Conservation (phyloP, 2,797 vertebrate species). For the Adrianichthys oophorus region DNA sequence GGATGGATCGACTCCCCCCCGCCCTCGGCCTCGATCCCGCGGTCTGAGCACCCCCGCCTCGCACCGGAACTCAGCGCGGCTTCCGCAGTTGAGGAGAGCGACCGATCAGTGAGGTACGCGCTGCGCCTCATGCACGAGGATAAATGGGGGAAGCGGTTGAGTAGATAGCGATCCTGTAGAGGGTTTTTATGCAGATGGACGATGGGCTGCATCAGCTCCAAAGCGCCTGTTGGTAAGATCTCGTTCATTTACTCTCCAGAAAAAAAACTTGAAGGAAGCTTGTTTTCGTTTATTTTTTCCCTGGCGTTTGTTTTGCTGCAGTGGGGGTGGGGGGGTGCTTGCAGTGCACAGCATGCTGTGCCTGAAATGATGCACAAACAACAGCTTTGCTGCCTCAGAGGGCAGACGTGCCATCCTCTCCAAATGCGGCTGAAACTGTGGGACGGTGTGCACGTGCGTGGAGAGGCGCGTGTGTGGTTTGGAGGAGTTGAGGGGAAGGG, state of each 20-base stretch:
- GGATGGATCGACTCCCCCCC: slow-evolving; percentile 57
- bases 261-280: slow-evolving; percentile 42
- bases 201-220: slow-evolving; percentile 86
- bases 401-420: neutral
- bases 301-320: slow-evolving; percentile 56
- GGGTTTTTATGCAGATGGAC: slow-evolving; percentile 62
- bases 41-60: slow-evolving; percentile 53
- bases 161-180: slow-evolving; percentile 33
- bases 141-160: slow-evolving; percentile 19
- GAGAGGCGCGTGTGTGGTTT: slow-evolving; percentile 1
- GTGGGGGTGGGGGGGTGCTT: slow-evolving; percentile 37
- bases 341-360: slow-evolving; percentile 50
- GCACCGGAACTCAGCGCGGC: slow-evolving; percentile 56
- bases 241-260: slow-evolving; percentile 37
- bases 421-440: neutral
- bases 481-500: slow-evolving; percentile 23
- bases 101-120: slow-evolving; percentile 72
- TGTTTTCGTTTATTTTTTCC: slow-evolving; percentile 21
- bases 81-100: slow-evolving; percentile 55
- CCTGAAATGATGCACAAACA: slow-evolving; percentile 10
- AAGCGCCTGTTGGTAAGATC: slow-evolving; percentile 78
- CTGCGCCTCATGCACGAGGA: slow-evolving; percentile 37
- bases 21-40: slow-evolving; percentile 52
- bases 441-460: neutral
- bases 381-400: slow-evolving; percentile 49